Percentiles rank a stretch among this genome's conserved stretches.
Conservation (phyloP, 2,888 invertebrate genomes). For the Campoplex capitator region DNA sequence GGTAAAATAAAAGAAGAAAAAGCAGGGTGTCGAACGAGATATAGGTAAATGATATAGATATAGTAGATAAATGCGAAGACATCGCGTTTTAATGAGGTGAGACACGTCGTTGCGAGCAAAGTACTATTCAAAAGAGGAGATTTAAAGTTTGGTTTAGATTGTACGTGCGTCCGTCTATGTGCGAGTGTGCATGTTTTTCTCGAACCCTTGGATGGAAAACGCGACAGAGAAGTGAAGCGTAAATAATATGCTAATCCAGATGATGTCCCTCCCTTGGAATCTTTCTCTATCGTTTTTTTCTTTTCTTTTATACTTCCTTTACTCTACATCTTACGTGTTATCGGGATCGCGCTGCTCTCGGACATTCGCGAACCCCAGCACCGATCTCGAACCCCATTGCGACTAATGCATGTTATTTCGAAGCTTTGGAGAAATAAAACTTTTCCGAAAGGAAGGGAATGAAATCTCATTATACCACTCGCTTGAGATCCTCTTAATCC, state of each 20-base stretch:
- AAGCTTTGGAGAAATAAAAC: constrained; percentile 57
- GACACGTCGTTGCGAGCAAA: constrained; percentile 73
- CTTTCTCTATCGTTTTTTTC: constrained; percentile 63
- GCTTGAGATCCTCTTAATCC: constrained; percentile 52
- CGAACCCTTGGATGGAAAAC: constrained; percentile 60
- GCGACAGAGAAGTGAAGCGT: constrained; percentile 71
- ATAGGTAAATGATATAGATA: neutral
- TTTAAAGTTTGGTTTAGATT: constrained; percentile 80
- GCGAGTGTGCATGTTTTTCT: constrained; percentile 32
- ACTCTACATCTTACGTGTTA: constrained; percentile 2
- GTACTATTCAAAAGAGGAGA: constrained; percentile 81
- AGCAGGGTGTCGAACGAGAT: constrained; percentile 14
- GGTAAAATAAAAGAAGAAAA: constrained; percentile 8
- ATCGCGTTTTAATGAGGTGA: constrained; percentile 77
- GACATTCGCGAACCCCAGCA: constrained; percentile 68
- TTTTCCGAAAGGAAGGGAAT: neutral
- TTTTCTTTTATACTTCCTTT: constrained; percentile 27
- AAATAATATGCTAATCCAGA: constrained; percentile 84
- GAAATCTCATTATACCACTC: constrained; percentile 23
- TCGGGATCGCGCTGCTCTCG: constrained; percentile 49
- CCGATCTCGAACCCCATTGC: constrained; percentile 9
- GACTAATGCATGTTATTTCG: constrained; percentile 77
- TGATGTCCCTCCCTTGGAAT: constrained; percentile 70
- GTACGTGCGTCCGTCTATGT: constrained; percentile 1
- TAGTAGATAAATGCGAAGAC: constrained; percentile 61